These are phyloP conservation scores for Camarhynchus parvulus DNA, from an alignment of 2,113 vertebrate species.

Conservation along the genomic window DNA sequence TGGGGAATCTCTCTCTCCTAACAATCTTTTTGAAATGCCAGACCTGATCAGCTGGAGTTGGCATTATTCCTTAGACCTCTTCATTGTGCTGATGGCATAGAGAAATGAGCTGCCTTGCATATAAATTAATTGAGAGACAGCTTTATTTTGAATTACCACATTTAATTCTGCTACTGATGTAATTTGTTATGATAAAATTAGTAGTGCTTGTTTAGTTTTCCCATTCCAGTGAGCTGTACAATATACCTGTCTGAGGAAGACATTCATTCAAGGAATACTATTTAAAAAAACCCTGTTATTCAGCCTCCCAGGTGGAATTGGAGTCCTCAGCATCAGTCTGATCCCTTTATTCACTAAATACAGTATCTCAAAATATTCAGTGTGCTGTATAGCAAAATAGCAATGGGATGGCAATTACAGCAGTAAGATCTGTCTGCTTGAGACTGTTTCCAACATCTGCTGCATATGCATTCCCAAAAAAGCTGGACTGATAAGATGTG, in stretches of 20 bases:
- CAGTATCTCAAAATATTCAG: constrained; percentile 34
- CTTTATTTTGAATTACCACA: constrained; percentile 65
- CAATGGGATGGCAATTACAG: constrained; percentile 31
- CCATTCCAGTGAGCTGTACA: constrained; percentile 22
- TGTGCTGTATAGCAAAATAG: background rate
- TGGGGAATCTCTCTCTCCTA: constrained; percentile 13
- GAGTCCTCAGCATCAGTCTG: constrained; percentile 17
- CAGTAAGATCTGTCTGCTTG: background rate
- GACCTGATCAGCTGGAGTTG: constrained; percentile 40
- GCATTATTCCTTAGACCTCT: background rate
- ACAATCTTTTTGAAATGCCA: constrained; percentile 50
- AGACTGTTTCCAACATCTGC: background rate
- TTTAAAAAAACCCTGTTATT: constrained; percentile 20
- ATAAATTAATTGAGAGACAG: constrained; percentile 61
- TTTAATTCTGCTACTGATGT: constrained; percentile 70
- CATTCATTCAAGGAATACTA: constrained; percentile 30
- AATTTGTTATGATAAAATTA: constrained; percentile 69
- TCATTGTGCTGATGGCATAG: background rate
- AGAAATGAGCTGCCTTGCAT: constrained; percentile 53
- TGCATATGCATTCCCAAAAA: background rate
- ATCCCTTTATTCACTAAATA: constrained; percentile 36
- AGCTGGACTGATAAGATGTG: background rate
- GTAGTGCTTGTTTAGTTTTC: constrained; percentile 61
- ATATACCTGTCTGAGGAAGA: constrained; percentile 52
- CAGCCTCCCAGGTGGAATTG: constrained; percentile 30